A percentile compares a stretch with the other conserved stretches of the same genome.
Conservation (phyloP, 2,888 invertebrate species). For the Biston stratarius region DNA sequence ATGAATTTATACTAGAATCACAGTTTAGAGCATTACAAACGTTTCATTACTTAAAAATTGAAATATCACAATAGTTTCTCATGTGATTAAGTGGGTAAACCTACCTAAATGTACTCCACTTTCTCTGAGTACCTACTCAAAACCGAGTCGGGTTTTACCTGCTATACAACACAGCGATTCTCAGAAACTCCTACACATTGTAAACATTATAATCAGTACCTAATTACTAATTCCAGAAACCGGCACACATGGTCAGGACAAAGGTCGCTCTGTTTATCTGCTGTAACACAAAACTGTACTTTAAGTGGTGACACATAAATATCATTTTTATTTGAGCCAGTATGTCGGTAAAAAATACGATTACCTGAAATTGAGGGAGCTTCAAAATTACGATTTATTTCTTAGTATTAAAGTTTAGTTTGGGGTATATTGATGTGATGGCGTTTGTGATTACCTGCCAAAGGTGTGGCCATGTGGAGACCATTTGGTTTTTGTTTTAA, state of each 20-base stretch:
- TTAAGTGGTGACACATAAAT: not conserved
- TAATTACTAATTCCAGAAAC: slow-evolving; percentile 14
- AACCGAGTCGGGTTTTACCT: not conserved
- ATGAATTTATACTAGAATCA: no score
- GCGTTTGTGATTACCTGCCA: slow-evolving; percentile 56
- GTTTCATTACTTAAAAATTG: no score
- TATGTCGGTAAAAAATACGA: slow-evolving; percentile 1
- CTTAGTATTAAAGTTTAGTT: slow-evolving; percentile 9
- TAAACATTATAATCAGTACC: slow-evolving; percentile 13
- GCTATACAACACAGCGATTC: slow-evolving; percentile 1
- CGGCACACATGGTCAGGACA: slow-evolving; percentile 14
- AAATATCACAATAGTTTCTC: no score
- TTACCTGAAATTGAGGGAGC: not conserved
- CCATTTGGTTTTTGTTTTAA: slow-evolving; percentile 45
- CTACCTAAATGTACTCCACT: no score
- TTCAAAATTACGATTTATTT: not conserved
- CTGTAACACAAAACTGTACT: not conserved
- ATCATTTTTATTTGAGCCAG: not conserved
- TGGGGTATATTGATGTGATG: slow-evolving; percentile 22
- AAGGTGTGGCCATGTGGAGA: slow-evolving; percentile 64
- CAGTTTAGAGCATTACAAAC: no score
- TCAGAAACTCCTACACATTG: slow-evolving; percentile 6
- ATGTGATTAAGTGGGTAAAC: no score
- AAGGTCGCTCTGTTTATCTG: slow-evolving; percentile 10
- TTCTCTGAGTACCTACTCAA: not conserved